Base-by-base conservation (phyloP, 2,113 vertebrate genomes). In the Callopanchax toddi region DNA sequence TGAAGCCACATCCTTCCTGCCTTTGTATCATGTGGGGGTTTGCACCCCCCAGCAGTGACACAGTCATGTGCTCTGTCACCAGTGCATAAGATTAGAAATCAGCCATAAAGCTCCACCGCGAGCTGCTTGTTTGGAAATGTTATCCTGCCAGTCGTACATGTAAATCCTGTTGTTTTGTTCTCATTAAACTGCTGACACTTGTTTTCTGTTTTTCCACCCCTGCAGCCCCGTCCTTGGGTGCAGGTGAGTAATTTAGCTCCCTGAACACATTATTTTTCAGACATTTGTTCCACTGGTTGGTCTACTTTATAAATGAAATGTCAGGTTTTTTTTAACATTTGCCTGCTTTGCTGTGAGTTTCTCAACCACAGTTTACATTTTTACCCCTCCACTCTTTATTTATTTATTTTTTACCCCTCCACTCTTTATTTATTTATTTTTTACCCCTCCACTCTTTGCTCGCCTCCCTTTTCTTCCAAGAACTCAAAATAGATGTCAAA, bases 161-260 rank as follows among this genome's bases (percentile, higher is more conserved):
- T 21, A 44, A 61, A 53, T 51, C 21, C 10, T 32, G 15, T 43
- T 56, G 56, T 48, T 76, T 69, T 37, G 15, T 54, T 45, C 51
- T 40, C 1, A 2, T 25, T 6, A 75, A 48, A 70, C 20, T 44
- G 37, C 65, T 83, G 61, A 82, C 75, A n/a, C n/a, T 22, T 21
- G 17, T 58, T 8, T 66, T 39, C 8, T 78, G 32, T 36, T 68
- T 84, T 61, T 76, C 80, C 68, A n/a, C n/a, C 66, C 70, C 26
- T 70, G 57, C 87, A 98, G 97, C 91, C 79, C 92, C 97, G 59
- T 91, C 95, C n/a, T 90, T 93, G 34, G 95, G 94, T 75, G 89
- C 94, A 66, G 97, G 97, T 99, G 87, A 97, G 97, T 91, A 37
- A 12, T 21, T 59, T 71, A 29, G 0, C 58, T 34, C 16, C 49